Evolutionary conservation across 2,797 vertebrate species (phyloP).

Genomic region (Anableps anableps): DNA sequence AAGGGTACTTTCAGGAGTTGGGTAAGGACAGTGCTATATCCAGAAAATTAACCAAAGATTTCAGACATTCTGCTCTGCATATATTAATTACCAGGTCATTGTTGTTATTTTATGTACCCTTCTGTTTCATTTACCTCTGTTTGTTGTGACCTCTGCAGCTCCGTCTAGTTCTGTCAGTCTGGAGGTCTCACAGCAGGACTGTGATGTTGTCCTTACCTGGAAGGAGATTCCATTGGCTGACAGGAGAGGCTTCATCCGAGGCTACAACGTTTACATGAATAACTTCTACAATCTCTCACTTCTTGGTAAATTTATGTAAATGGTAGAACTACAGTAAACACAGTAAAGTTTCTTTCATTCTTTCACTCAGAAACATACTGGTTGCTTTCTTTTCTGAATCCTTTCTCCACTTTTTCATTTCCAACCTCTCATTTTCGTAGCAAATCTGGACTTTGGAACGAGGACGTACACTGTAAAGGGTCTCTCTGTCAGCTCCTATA

Average conservation of each 20-base stretch:
- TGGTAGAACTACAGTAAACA: not conserved
- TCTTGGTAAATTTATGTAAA: slow-evolving; percentile 64
- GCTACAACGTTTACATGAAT: slow-evolving; percentile 78
- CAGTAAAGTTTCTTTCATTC: not conserved
- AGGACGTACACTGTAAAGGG: slow-evolving; percentile 67
- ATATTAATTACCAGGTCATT: not conserved
- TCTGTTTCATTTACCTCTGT: not conserved
- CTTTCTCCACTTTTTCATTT: not conserved
- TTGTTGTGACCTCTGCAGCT: slow-evolving; percentile 47
- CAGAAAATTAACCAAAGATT: not conserved
- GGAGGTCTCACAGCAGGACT: slow-evolving; percentile 55
- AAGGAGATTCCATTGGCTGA: slow-evolving; percentile 55
- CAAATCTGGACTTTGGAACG: slow-evolving; percentile 59
- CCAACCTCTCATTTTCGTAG: slow-evolving; percentile 45
- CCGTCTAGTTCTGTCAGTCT: slow-evolving; percentile 65
- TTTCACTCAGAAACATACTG: not conserved
- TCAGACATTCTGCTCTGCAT: not conserved
- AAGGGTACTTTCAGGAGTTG: slow-evolving; percentile 77
- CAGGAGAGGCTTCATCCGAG: slow-evolving; percentile 76
- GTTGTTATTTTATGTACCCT: not conserved
- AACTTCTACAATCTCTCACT: slow-evolving; percentile 60
- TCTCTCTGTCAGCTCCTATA: slow-evolving; percentile 64
- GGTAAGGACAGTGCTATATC: slow-evolving; percentile 61
- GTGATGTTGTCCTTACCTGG: slow-evolving; percentile 76
- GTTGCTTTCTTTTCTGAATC: not conserved